These are phyloP conservation scores for Erythrocercus mccallii DNA, from an alignment of 2,113 vertebrate genomes.

Conservation along the genomic window DNA sequence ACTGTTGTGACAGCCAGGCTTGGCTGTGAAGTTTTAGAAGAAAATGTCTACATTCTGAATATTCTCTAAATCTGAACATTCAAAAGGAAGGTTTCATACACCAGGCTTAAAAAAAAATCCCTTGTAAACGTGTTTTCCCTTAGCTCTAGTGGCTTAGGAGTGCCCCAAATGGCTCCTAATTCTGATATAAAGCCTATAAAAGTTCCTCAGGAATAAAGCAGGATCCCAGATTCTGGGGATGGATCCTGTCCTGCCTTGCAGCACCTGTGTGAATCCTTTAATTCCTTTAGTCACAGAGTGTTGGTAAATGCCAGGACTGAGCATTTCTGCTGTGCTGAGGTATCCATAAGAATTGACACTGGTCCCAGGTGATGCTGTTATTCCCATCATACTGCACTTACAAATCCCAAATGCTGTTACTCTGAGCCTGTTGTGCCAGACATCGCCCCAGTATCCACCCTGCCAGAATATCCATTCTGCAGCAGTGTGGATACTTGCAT, in stretches of 20 bases:
- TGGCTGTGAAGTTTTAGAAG: not conserved
- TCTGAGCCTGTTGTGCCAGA: not conserved
- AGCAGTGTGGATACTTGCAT: accelerated
- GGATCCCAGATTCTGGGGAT: not conserved
- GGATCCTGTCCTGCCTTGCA: not conserved
- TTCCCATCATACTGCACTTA: accelerated
- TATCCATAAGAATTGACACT: accelerated
- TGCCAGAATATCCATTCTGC: not conserved
- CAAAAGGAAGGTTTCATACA: not conserved
- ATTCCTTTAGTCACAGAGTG: not conserved
- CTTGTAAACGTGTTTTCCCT: not conserved
- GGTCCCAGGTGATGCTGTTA: not conserved
- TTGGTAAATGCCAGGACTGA: too few species aligned
- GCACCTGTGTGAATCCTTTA: accelerated
- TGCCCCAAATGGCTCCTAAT: not conserved
- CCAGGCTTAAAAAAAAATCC: not conserved
- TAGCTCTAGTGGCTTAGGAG: accelerated
- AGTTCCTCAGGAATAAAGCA: not conserved
- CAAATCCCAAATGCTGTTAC: not conserved
- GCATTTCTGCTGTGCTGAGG: not conserved
- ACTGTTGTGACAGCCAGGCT: not conserved
- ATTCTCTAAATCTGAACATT: not conserved
- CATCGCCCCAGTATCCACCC: not conserved
- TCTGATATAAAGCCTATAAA: not conserved
- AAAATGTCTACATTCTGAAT: not conserved